These are phyloP conservation scores for Catocala nupta DNA, from an alignment of 2,888 invertebrate species.

Conservation along the genomic window DNA sequence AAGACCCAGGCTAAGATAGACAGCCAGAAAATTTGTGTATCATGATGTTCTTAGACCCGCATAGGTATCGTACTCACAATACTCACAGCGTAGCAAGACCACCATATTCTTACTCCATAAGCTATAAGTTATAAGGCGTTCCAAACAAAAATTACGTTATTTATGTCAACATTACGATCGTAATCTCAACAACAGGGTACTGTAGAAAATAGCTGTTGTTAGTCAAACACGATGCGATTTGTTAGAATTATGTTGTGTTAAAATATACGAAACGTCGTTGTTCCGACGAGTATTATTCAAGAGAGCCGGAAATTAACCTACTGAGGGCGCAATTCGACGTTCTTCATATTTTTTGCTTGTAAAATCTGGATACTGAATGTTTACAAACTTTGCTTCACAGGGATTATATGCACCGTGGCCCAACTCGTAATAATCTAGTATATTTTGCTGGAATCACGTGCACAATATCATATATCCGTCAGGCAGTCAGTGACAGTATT, in stretches of 20 bases:
- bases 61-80: too few species aligned
- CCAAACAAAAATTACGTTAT: not conserved
- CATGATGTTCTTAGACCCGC: too few species aligned
- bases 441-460: not conserved
- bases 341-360: not conserved
- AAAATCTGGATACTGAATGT: not conserved
- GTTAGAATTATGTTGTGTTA: not conserved
- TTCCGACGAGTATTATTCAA: not conserved
- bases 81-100: too few species aligned
- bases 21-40: too few species aligned
- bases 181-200: not conserved
- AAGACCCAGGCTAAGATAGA: too few species aligned
- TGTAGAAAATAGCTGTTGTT: not conserved
- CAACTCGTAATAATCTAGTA: not conserved
- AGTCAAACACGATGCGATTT: conserved; percentile 3
- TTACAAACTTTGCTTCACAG: not conserved
- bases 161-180: conserved; percentile 2
- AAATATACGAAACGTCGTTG: conserved; percentile 2
- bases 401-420: not conserved
- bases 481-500: too few species aligned
- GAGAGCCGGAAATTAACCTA: conserved; percentile 14
- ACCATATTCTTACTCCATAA: too few species aligned
- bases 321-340: conserved; percentile 7
- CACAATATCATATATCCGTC: too few species aligned
- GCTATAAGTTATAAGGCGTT: not conserved